Evolutionary conservation across 1,140 invertebrate genomes (phyloP).

Genomic region (Drosophila subpulchrella): DNA sequence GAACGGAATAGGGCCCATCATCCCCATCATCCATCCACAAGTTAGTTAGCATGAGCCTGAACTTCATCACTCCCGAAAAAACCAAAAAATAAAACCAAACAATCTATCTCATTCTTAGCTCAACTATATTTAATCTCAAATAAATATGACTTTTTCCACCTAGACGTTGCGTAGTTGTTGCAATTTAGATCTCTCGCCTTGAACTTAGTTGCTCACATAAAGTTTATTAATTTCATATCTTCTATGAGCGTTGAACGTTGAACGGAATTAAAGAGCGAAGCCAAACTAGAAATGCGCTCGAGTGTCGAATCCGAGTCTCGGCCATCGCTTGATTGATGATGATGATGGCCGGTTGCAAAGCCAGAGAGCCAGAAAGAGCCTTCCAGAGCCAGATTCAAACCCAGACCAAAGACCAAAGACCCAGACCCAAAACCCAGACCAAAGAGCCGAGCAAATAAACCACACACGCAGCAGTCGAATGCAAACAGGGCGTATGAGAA

Average conservation of each 20-base stretch:
- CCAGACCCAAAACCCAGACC: constrained; percentile 44
- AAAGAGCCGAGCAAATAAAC: constrained; percentile 65
- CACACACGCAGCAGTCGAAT: constrained; percentile 65
- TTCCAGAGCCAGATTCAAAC: constrained; percentile 23
- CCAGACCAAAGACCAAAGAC: constrained; percentile 46
- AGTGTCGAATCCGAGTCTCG: constrained; percentile 2
- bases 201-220: constrained; percentile 75
- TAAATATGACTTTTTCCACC: constrained; percentile 37
- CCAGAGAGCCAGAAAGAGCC: constrained; percentile 12
- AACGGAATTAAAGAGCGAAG: constrained; percentile 40
- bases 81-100: neutral
- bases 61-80: constrained; percentile 28
- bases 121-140: constrained; percentile 24
- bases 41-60: constrained; percentile 62
- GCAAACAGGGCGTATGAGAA: constrained; percentile 64
- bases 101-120: constrained; percentile 15
- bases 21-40: constrained; percentile 51
- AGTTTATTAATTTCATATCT: constrained; percentile 80
- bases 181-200: constrained; percentile 65
- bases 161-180: constrained; percentile 75
- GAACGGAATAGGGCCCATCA: constrained; percentile 17
- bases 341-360: constrained; percentile 43
- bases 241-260: constrained; percentile 75
- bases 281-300: constrained; percentile 19
- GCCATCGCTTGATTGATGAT: constrained; percentile 57